phyloP scores from a whole-genome alignment of 2,797 vertebrate genomes.

The Enteromius unitaeniatus region DNA sequence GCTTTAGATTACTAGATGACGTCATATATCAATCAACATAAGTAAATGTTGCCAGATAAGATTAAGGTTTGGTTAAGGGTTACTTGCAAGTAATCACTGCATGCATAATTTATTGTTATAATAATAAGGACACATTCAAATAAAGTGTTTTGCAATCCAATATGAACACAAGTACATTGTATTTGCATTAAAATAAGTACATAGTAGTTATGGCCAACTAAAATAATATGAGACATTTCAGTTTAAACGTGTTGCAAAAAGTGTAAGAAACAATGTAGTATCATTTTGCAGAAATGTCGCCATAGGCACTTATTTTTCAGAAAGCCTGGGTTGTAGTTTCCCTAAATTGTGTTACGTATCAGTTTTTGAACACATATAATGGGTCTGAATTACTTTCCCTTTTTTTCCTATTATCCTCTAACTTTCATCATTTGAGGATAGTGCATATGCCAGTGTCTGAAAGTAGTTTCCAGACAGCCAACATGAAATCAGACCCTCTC shows the following conservation, averaged over 20 bases:
- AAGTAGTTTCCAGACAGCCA: constrained; percentile 18
- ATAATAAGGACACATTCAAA: too few species aligned
- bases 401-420: constrained; percentile 26
- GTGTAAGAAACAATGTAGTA: not conserved
- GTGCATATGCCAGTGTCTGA: constrained; percentile 1
- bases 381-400: not conserved
- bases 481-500: constrained; percentile 28
- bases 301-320: not conserved
- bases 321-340: not conserved
- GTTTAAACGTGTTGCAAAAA: not conserved
- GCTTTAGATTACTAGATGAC: too few species aligned
- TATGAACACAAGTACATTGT: too few species aligned
- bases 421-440: constrained; percentile 1
- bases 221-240: too few species aligned
- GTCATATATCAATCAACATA: too few species aligned
- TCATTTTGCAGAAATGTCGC: not conserved
- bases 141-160: too few species aligned
- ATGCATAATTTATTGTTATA: too few species aligned
- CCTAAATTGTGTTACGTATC: not conserved
- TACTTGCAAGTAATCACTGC: too few species aligned
- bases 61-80: too few species aligned
- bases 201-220: too few species aligned
- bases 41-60: too few species aligned
- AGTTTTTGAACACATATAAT: constrained; percentile 19
- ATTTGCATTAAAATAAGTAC: too few species aligned